Base-by-base conservation (phyloP, 2,113 vertebrate genomes). In the Zosterops pallidus region DNA sequence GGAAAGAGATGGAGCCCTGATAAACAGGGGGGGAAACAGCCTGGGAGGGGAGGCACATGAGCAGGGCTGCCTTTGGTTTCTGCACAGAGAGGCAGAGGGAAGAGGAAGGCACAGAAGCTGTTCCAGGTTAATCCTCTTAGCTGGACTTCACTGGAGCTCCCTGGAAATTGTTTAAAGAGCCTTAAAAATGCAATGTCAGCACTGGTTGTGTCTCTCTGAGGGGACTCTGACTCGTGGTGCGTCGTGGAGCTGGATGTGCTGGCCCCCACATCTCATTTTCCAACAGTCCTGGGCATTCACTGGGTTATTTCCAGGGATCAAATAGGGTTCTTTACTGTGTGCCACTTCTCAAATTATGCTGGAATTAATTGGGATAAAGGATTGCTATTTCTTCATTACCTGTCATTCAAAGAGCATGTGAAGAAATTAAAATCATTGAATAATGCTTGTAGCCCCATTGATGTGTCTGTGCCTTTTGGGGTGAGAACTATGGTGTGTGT, bases 1-100 rank as follows among this genome's bases (percentile, higher is more conserved):
- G 95, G 93, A 94, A 91, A 74, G 87, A 91, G 84, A 60, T 57
- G 11, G 39, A 28, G 57, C 65, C n/a, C 81, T 47, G 91, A 88
- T 91, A 94, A 91, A 39, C 8, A 49, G 47, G 24, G 0, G 26
- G 59, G 79, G 83, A 35, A 93, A 5, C 8, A 1, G 85, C 41
- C 71, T 3, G 0, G 82, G 62, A 39, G n/a, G 44, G 71, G 83
- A 44, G 84, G 42, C 7, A 9, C 53, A 25, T 0, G 4, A 42
- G 47, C 87, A 24, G 70, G 12, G 39, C 16, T 71, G 39, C 46
- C 14, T 1, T 1, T 1, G 0, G 17, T 42, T 65, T 42, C 20
- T 55, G 33, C 52, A 47, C n/a, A 6, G 72, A 25, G 50, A 20
- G n/a, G 26, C 78, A 50, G 14, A n/a, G 64, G 35, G 18, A 59